A percentile compares a stretch with the other conserved stretches of the same genome.
phyloP scores from a whole-genome alignment of 2,113 vertebrate species.

The Sorex fumeus region DNA sequence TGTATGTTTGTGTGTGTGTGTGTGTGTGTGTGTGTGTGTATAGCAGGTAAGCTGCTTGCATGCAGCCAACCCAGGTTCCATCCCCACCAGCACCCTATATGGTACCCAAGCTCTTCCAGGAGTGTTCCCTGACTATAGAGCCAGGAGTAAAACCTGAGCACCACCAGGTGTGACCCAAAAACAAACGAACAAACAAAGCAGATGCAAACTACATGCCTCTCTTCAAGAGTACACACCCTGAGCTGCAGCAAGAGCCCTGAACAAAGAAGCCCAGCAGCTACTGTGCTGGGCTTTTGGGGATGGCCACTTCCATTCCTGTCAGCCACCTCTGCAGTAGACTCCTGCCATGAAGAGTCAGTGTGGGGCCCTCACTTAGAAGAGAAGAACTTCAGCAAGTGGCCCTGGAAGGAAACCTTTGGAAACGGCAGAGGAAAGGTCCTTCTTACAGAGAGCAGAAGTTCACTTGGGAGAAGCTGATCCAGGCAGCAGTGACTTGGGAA shows the following conservation, averaged over 20 bases:
- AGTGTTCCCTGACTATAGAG: too few relatives aligned
- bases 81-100: too few relatives aligned
- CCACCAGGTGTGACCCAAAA: too few relatives aligned
- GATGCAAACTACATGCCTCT: neutral
- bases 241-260: neutral
- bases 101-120: too few relatives aligned
- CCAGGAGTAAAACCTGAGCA: too few relatives aligned
- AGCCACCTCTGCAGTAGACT: neutral
- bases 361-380: neutral
- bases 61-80: too few relatives aligned
- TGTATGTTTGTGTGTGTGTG: too few relatives aligned
- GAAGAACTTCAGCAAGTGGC: slow-evolving; percentile 18
- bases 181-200: neutral
- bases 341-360: neutral
- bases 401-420: neutral
- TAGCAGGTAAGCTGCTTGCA: too few relatives aligned
- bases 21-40: too few relatives aligned
- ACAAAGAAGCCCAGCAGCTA: neutral
- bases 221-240: neutral
- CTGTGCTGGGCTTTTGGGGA: neutral
- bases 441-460: neutral
- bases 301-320: neutral
- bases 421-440: neutral
- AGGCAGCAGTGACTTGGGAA: neutral
- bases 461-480: neutral